Conservation (phyloP, 1,140 invertebrate genomes). For the Halotydeus destructor region DNA sequence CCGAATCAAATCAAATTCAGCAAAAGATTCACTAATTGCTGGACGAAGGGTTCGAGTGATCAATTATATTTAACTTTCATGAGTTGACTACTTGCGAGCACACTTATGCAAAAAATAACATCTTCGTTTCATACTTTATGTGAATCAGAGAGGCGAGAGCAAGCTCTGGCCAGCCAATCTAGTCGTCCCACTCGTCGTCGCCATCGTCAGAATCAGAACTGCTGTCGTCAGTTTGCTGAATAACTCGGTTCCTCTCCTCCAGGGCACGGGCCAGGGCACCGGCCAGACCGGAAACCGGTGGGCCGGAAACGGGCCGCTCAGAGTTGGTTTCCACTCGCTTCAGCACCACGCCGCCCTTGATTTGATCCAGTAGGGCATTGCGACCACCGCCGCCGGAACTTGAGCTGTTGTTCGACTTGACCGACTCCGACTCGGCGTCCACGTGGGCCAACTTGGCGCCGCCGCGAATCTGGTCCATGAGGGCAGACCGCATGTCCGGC, state of each 20-base stretch:
- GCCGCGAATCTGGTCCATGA: slow-evolving; percentile 54
- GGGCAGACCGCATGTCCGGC: slow-evolving; percentile 35
- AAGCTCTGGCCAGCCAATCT: too few species aligned
- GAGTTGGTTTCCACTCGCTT: slow-evolving; percentile 29
- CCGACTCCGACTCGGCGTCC: slow-evolving; percentile 13
- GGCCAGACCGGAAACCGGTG: slow-evolving; percentile 39
- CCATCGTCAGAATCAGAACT: slow-evolving; percentile 22
- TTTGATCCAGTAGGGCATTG: slow-evolving; percentile 51
- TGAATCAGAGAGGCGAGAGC: too few species aligned
- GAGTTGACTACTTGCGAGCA: too few species aligned
- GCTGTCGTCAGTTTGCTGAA: slow-evolving; percentile 36
- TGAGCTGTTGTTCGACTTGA: background rate
- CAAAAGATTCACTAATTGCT: too few species aligned
- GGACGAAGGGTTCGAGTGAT: too few species aligned
- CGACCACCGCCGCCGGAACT: slow-evolving; percentile 21
- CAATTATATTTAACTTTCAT: too few species aligned
- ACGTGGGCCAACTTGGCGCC: slow-evolving; percentile 31
- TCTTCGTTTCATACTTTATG: too few species aligned
- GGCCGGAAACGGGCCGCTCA: slow-evolving; percentile 11
- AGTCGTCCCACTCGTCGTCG: slow-evolving; percentile 22
- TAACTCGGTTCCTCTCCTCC: slow-evolving; percentile 42
- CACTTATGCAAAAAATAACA: too few species aligned
- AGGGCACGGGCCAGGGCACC: slow-evolving; percentile 50
- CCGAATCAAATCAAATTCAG: too few species aligned
- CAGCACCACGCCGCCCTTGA: slow-evolving; percentile 49